Conservation (phyloP, 2,888 invertebrate genomes). For the Cephus sareptanus region DNA sequence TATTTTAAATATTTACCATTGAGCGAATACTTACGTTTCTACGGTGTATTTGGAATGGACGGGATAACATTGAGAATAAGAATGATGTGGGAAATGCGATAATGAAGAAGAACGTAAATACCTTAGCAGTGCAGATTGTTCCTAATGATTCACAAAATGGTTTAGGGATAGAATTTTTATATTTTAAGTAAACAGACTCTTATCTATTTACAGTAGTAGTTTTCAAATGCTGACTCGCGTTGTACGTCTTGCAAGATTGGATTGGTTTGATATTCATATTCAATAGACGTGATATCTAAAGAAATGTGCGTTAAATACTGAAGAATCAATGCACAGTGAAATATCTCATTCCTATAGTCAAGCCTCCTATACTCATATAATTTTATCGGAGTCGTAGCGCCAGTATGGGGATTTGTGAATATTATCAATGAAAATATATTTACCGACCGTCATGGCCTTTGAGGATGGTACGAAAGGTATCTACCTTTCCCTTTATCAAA, state of each 20-base stretch:
- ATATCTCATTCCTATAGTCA: neutral
- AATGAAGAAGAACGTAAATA: neutral
- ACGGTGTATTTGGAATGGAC: neutral
- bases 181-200: neutral
- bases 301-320: neutral
- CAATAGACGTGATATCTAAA: neutral
- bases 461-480: neutral
- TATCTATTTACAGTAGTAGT: neutral
- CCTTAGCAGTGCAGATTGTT: neutral
- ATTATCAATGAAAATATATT: neutral
- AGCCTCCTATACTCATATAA: neutral
- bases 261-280: neutral
- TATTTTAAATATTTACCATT: neutral
- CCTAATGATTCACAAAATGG: neutral
- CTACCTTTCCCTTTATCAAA: neutral
- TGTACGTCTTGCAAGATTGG: neutral
- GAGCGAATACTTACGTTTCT: neutral
- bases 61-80: neutral
- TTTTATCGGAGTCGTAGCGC: too few species aligned
- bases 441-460: neutral
- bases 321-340: neutral
- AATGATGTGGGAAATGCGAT: neutral
- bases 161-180: neutral
- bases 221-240: neutral
- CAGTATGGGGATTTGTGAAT: neutral